Conservation (phyloP, 2,888 invertebrate species). For the Selenia dentaria region DNA sequence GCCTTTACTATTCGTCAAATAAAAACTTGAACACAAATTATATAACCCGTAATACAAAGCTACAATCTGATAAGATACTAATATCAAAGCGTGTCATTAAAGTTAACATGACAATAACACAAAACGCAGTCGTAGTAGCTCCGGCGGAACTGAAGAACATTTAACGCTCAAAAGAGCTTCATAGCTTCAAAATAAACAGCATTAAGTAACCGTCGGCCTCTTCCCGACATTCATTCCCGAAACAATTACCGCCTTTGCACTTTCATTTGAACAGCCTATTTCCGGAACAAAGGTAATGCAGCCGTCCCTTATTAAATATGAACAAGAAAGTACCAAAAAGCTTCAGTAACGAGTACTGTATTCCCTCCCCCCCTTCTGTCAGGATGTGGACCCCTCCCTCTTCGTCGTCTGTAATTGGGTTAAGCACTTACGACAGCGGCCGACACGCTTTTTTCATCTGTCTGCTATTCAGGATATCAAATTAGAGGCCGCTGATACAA, state of each 20-base stretch:
- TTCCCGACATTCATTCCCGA: no score
- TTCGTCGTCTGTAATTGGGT: background rate
- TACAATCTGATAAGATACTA: background rate
- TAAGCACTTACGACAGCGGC: no score
- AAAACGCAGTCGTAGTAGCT: background rate
- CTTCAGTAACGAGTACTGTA: background rate
- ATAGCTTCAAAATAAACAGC: background rate
- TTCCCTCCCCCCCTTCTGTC: background rate
- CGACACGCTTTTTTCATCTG: no score
- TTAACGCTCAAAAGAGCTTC: background rate
- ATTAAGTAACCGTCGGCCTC: background rate
- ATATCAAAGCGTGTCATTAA: background rate
- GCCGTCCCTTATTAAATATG: constrained; percentile 2
- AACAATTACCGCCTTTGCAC: background rate
- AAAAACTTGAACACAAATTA: no score
- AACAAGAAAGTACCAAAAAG: constrained; percentile 1
- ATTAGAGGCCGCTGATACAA: no score
- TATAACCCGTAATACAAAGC: background rate
- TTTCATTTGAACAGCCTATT: background rate
- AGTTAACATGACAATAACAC: background rate
- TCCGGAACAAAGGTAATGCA: constrained; percentile 3
- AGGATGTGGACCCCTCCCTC: background rate
- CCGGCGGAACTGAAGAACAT: background rate
- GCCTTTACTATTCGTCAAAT: no score
- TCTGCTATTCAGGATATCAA: no score